These are phyloP conservation scores for Cephus sareptanus DNA, from an alignment of 2,888 invertebrate genomes.

Conservation along the genomic window DNA sequence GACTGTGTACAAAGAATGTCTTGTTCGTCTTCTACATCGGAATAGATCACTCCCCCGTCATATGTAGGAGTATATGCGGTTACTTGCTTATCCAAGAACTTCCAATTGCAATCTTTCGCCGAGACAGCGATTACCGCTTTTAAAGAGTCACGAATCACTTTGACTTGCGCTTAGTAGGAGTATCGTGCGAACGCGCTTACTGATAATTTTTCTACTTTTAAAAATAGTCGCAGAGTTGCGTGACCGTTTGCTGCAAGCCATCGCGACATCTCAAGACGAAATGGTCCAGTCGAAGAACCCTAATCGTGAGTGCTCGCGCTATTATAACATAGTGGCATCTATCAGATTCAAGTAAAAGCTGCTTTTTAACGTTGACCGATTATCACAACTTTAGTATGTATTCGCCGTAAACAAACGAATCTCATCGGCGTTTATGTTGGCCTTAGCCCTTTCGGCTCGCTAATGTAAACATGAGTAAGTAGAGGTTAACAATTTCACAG, in stretches of 20 bases:
- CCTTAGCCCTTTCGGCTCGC: constrained; percentile 38
- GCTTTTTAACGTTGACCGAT: constrained; percentile 26
- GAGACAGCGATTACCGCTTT: not conserved
- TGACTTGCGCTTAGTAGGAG: not conserved
- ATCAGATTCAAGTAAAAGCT: constrained; percentile 3
- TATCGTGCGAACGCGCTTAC: not conserved
- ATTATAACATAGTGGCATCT: not conserved
- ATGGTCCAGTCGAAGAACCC: not conserved
- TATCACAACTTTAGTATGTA: constrained; percentile 31
- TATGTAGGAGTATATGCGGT: not conserved
- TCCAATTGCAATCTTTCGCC: not conserved
- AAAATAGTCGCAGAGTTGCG: not conserved
- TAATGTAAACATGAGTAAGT: constrained; percentile 44
- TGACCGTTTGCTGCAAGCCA: not conserved
- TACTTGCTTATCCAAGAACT: not conserved
- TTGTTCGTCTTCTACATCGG: constrained; percentile 33
- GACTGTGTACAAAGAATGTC: constrained; percentile 36
- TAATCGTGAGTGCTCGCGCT: not conserved
- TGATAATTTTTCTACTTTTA: not conserved
- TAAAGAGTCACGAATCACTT: not conserved
- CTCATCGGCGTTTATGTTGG: constrained; percentile 44
- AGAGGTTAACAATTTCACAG: constrained; percentile 49
- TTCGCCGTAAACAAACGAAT: constrained; percentile 42
- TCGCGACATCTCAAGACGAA: not conserved
- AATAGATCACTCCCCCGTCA: constrained; percentile 14